Evolutionary conservation across 1,140 invertebrate species (phyloP).

Genomic region (Psilanteris sp.): DNA sequence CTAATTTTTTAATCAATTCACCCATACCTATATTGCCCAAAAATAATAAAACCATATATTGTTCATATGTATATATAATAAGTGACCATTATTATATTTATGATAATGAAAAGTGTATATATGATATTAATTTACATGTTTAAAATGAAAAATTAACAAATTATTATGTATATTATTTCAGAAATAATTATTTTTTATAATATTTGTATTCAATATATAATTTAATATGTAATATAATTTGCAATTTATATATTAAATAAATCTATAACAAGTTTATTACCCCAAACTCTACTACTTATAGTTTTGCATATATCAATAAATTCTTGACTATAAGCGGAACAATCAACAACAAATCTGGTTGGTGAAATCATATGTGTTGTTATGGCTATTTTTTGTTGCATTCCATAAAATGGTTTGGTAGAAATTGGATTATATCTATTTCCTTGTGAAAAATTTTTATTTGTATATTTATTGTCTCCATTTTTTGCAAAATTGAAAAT

Average conservation of each 20-base stretch:
- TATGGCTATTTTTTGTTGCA: slow-evolving; percentile 11
- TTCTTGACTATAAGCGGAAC: slow-evolving; percentile 21
- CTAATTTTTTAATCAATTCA: too few relatives aligned
- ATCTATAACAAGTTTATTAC: slow-evolving; percentile 35
- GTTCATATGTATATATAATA: too few relatives aligned
- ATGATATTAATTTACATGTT: too few relatives aligned
- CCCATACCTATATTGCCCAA: too few relatives aligned
- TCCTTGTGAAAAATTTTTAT: slow-evolving; percentile 25
- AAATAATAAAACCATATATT: too few relatives aligned
- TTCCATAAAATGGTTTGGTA: slow-evolving; percentile 36
- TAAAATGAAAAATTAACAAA: too few relatives aligned
- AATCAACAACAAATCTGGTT: slow-evolving; percentile 28
- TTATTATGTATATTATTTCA: too few relatives aligned
- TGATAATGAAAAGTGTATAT: too few relatives aligned
- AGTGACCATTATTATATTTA: too few relatives aligned
- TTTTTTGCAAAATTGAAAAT: background rate
- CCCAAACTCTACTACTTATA: slow-evolving; percentile 25
- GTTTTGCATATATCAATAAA: slow-evolving; percentile 43
- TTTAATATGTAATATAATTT: background rate
- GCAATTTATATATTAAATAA: background rate
- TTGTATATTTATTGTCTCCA: background rate
- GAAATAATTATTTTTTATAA: too few relatives aligned
- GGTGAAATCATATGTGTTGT: slow-evolving; percentile 43
- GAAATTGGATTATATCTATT: slow-evolving; percentile 44
- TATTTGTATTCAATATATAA: too few relatives aligned